Evolutionary conservation across 1,140 invertebrate genomes (phyloP), one percentile per base, ranked within the genome.

Genomic region (Laupala kohalensis): DNA sequence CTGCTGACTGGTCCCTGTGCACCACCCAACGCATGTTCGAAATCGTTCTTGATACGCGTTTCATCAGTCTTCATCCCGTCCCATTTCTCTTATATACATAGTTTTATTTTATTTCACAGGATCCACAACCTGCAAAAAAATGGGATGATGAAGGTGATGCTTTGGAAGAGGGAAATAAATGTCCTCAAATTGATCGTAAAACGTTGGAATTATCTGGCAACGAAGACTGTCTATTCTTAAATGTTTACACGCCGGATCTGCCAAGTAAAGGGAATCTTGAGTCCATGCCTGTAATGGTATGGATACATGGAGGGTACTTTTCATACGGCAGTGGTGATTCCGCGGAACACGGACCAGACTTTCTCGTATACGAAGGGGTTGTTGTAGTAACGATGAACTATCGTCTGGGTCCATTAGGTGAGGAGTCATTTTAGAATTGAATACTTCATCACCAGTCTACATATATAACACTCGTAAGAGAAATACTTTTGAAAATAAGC

Each of bases 361-460:
- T 81, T 15, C 76, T 81, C 23, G 71, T 75, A 24, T 74, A 76
- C 19, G 78, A 80, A 0, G 76, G 79, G 29, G 76, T 83, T 1
- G 75, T 82, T 15, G 75, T 84, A 2, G 81, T 82, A 6, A 79
- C 78, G 5, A 71, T 81, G 5, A 81, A 83, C 72, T 84, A 84
- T 73, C 73, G 83, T 24, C 73, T 84, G 1, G 80, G 78, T 19
- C 63, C 73, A 13, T 72, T 82, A 65, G 78, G 78, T 76, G 78
- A 63, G 74, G n/a, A n/a, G n/a, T n/a, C n/a, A n/a, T n/a, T n/a
- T n/a, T n/a, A n/a, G n/a, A n/a, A n/a, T n/a, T n/a, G n/a, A n/a
- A n/a, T n/a, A n/a, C n/a, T n/a, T n/a, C n/a, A n/a, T n/a, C n/a
- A n/a, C n/a, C n/a, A n/a, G n/a, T n/a, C n/a, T n/a, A n/a, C n/a